These are phyloP conservation scores for Enoplosus armatus DNA, from an alignment of 2,797 vertebrate genomes.

Conservation along the genomic window DNA sequence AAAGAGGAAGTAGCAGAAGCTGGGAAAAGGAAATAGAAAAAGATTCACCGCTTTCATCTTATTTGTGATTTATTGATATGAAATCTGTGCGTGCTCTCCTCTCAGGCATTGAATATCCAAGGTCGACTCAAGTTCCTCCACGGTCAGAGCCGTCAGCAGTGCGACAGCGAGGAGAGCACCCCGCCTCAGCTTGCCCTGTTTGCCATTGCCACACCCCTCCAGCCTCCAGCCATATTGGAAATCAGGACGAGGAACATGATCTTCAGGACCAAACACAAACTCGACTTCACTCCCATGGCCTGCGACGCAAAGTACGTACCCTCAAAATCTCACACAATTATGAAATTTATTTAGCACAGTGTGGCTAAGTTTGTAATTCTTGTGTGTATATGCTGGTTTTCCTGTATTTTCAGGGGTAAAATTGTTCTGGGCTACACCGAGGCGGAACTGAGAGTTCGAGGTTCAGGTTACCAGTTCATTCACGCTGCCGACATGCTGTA, in stretches of 20 bases:
- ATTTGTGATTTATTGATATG: not conserved
- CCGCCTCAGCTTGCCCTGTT: conserved; percentile 86
- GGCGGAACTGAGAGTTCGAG: conserved; percentile 82
- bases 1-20: not conserved
- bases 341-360: not conserved
- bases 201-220: conserved; percentile 85
- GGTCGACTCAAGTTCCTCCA: conserved; percentile 88
- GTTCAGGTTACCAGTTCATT: conserved; percentile 85
- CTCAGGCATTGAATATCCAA: conserved; percentile 85
- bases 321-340: not conserved
- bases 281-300: conserved; percentile 90
- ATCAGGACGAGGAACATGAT: conserved; percentile 86
- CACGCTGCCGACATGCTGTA: conserved; percentile 85
- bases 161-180: conserved; percentile 17
- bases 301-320: conserved; percentile 86
- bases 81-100: not conserved
- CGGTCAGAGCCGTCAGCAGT: conserved; percentile 74
- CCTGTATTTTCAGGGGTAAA: conserved; percentile 73
- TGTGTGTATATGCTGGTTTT: not conserved
- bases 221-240: conserved; percentile 87
- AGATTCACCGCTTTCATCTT: not conserved
- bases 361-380: not conserved
- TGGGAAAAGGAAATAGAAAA: not conserved
- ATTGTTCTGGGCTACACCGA: conserved; percentile 85
- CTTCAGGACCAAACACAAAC: conserved; percentile 91